Conservation (phyloP, 2,113 vertebrate species). For the Chionis minor region DNA sequence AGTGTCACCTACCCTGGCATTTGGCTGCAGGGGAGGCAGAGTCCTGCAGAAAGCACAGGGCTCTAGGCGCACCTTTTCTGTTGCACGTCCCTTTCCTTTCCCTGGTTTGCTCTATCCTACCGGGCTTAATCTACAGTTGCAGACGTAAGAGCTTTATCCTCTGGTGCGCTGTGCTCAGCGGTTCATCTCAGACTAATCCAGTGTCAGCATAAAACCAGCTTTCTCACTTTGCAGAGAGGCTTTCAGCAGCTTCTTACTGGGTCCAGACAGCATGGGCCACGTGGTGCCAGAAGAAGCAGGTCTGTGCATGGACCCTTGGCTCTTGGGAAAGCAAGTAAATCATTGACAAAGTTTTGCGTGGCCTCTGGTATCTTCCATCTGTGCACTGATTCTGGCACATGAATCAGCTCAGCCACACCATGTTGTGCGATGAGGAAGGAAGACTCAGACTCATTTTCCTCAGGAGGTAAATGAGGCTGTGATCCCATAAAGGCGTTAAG, state of each 20-base stretch:
- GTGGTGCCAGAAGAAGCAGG: not conserved
- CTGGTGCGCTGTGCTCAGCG: not conserved
- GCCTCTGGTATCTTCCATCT: not conserved
- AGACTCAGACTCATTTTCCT: not conserved
- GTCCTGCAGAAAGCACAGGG: fast-evolving
- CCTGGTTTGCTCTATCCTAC: not conserved
- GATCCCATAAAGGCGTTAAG: not conserved
- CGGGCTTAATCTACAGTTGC: not conserved
- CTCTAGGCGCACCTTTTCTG: not conserved
- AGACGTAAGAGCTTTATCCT: not conserved
- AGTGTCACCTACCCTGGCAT: not conserved
- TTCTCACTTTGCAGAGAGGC: not conserved
- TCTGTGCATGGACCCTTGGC: not conserved
- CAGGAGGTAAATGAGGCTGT: not conserved
- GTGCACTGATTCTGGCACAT: not conserved
- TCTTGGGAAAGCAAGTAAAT: not conserved
- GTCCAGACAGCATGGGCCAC: not conserved
- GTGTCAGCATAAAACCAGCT: slow-evolving; percentile 29
- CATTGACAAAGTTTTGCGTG: not conserved
- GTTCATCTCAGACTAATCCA: not conserved
- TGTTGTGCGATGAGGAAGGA: not conserved
- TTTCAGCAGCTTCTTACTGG: not conserved
- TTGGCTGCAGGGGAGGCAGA: not conserved
- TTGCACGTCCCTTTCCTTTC: not conserved
- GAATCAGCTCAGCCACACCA: not conserved